Conservation (phyloP, 2,797 vertebrate species). For the Valencia hispanica region DNA sequence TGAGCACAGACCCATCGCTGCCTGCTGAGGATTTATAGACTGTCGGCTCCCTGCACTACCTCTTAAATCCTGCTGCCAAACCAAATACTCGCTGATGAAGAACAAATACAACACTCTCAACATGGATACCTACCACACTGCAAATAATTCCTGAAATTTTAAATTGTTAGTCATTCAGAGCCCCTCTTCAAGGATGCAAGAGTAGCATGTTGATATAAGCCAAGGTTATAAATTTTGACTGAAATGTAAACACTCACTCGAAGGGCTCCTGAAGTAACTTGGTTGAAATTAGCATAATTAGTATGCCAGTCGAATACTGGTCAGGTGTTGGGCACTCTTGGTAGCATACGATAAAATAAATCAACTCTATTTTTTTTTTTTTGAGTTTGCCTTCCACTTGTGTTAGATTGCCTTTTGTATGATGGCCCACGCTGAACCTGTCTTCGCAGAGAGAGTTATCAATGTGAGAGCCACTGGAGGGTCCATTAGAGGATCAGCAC, state of each 20-base stretch:
- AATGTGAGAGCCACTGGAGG: constrained; percentile 70
- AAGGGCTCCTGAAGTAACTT: constrained; percentile 20
- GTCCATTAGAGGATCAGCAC: constrained; percentile 64
- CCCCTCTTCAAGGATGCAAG: constrained; percentile 35
- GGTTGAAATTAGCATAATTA: constrained; percentile 57
- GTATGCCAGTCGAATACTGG: constrained; percentile 12
- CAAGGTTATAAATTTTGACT: constrained; percentile 22
- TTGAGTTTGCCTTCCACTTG: constrained; percentile 40
- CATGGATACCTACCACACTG: constrained; percentile 39
- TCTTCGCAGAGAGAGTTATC: constrained; percentile 58
- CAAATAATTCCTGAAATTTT: constrained; percentile 45
- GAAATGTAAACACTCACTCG: constrained; percentile 31
- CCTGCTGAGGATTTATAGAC: constrained; percentile 36
- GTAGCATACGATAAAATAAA: constrained; percentile 30
- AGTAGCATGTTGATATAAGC: constrained; percentile 21
- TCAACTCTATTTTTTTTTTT: constrained; percentile 32
- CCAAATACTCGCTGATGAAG: constrained; percentile 67
- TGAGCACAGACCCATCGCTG: constrained; percentile 51
- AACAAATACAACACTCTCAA: constrained; percentile 59
- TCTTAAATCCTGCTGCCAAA: constrained; percentile 54
- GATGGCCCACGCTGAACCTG: constrained; percentile 38
- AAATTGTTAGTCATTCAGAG: constrained; percentile 43
- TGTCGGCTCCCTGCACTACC: constrained; percentile 28
- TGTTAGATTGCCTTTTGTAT: constrained; percentile 50
- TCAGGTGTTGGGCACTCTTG: constrained; percentile 38